Evolutionary conservation across 2,797 vertebrate genomes (phyloP).

Genomic region (Mus minutoides): DNA sequence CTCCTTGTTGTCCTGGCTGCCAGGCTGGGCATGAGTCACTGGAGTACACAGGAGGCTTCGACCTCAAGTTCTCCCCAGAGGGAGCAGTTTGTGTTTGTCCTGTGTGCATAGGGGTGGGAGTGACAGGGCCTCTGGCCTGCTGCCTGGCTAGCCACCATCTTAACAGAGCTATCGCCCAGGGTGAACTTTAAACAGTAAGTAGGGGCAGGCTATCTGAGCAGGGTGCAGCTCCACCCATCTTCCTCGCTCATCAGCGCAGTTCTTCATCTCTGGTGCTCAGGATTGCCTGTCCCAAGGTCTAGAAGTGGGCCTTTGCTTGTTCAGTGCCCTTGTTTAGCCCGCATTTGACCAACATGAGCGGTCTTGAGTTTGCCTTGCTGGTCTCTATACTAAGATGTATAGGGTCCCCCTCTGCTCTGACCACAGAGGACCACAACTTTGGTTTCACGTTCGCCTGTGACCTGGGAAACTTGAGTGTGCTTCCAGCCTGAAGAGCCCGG

Average conservation of each 20-base stretch:
- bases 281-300: neutral
- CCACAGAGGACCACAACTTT: neutral
- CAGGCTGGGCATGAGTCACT: conserved; percentile 83
- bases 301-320: neutral
- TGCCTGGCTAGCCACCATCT: neutral
- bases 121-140: neutral
- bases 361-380: neutral
- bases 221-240: neutral
- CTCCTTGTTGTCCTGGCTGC: conserved; percentile 82
- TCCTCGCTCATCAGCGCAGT: neutral
- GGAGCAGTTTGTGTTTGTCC: neutral
- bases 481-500: neutral
- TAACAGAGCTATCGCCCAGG: neutral
- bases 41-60: conserved; percentile 53
- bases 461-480: neutral
- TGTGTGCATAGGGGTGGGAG: neutral
- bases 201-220: neutral
- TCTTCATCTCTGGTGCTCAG: neutral
- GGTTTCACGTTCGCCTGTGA: neutral
- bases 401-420: neutral
- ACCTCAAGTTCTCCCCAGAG: conserved; percentile 30
- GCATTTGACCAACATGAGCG: neutral
- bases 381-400: neutral
- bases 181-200: neutral
- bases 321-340: neutral